Evolutionary conservation across 2,797 vertebrate genomes (phyloP).

Genomic region (Crocidura indochinensis): DNA sequence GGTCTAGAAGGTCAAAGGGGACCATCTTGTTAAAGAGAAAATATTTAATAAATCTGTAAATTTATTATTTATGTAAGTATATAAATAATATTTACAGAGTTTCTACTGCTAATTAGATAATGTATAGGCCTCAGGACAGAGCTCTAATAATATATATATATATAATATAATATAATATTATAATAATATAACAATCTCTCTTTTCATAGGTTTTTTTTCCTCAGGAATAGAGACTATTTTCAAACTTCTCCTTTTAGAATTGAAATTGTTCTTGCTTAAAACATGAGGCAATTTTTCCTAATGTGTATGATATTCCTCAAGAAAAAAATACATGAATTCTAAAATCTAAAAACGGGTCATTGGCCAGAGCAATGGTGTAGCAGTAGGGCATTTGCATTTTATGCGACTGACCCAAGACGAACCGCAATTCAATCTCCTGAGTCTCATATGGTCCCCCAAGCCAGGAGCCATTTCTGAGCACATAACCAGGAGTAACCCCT

Average conservation of each 20-base stretch:
- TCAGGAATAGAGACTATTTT: not conserved
- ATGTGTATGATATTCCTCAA: not conserved
- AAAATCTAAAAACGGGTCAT: conserved; percentile 1
- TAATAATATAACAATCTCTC: no score
- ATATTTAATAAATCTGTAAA: not conserved
- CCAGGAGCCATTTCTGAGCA: no score
- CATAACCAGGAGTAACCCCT: no score
- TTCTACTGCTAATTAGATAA: not conserved
- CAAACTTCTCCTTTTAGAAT: conserved; percentile 30
- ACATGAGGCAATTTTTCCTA: conserved; percentile 15
- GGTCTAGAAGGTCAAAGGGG: conserved; percentile 13
- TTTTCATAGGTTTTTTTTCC: not conserved
- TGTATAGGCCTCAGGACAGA: not conserved
- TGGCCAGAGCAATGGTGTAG: not conserved
- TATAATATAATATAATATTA: no score
- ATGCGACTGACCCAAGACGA: no score
- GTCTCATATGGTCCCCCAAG: no score
- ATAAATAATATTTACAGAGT: not conserved
- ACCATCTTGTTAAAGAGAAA: no score
- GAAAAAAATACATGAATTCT: conserved; percentile 19
- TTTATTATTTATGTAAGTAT: no score
- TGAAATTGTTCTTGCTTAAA: conserved; percentile 53
- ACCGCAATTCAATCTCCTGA: no score
- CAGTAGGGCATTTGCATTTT: no score
- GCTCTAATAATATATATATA: not conserved